Percentiles rank a stretch among this genome's conserved stretches.
phyloP scores from a whole-genome alignment of 2,797 vertebrate genomes.

The Limosa lapponica region DNA sequence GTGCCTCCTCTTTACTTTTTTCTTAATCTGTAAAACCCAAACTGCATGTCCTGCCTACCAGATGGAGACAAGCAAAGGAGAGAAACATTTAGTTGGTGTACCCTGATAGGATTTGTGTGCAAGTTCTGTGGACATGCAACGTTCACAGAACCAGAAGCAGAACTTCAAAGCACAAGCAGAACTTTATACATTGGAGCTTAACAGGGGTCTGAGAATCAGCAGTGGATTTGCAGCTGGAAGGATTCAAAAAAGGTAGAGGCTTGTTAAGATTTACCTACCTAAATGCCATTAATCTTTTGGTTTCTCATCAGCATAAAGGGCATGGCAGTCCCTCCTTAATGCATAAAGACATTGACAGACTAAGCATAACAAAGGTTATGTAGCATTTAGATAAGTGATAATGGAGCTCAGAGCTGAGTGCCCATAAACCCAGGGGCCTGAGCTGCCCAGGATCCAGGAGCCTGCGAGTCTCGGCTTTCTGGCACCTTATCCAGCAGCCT shows the following conservation, averaged over 20 bases:
- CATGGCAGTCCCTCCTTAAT: neutral
- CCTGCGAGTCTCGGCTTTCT: slow-evolving; percentile 34
- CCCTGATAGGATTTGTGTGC: neutral
- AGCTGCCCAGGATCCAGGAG: slow-evolving; percentile 34
- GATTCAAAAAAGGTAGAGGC: neutral
- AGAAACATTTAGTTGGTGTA: neutral
- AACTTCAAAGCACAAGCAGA: neutral
- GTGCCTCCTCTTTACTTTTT: neutral
- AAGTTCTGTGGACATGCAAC: neutral
- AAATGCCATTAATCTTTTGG: neutral
- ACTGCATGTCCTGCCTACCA: neutral
- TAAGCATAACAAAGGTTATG: neutral
- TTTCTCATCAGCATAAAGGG: neutral
- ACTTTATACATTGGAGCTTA: neutral
- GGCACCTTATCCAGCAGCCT: slow-evolving; percentile 18
- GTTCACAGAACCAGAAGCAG: neutral
- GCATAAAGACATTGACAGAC: neutral
- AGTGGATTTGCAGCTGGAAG: neutral
- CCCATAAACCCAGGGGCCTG: neutral
- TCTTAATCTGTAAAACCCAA: neutral
- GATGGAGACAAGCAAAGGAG: neutral
- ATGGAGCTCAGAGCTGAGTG: slow-evolving; percentile 20
- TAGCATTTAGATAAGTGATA: slow-evolving; percentile 30
- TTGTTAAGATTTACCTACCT: neutral
- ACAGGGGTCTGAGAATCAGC: neutral